These are phyloP conservation scores for Cynodonichthys magdalenae DNA, from an alignment of 2,797 vertebrate species.

Conservation along the genomic window DNA sequence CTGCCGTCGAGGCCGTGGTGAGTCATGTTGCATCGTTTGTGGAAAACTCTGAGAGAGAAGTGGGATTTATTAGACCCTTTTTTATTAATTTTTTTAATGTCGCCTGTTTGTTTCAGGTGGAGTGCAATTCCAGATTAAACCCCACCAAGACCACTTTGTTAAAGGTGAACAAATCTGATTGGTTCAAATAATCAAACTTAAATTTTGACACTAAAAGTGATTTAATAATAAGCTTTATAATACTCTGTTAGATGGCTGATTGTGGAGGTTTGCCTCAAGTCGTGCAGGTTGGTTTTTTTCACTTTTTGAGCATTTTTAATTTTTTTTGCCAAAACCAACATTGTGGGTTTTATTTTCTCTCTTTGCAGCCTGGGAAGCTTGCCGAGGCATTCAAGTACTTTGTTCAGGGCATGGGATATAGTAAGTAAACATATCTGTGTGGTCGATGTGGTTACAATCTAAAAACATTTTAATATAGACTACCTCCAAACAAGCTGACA, in stretches of 20 bases:
- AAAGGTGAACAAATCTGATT: constrained; percentile 81
- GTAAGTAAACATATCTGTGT: constrained; percentile 72
- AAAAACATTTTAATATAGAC: constrained; percentile 15
- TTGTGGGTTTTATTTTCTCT: constrained; percentile 1
- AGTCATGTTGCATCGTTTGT: constrained; percentile 50
- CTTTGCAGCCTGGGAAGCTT: constrained; percentile 83
- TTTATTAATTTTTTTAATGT: not conserved
- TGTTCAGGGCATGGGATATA: constrained; percentile 88
- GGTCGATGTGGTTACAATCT: not conserved
- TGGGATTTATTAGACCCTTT: no score
- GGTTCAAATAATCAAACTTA: not conserved
- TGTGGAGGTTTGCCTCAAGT: constrained; percentile 97
- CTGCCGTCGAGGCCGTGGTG: constrained; percentile 96
- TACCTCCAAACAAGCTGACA: not conserved
- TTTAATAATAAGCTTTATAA: constrained; percentile 1
- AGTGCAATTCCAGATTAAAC: constrained; percentile 97
- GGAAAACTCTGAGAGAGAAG: no score
- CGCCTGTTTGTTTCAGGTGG: constrained; percentile 83
- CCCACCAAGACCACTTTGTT: constrained; percentile 93
- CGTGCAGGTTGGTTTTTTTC: constrained; percentile 87
- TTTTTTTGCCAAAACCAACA: not conserved
- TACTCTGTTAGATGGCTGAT: constrained; percentile 90
- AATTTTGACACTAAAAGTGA: not conserved
- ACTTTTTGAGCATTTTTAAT: not conserved
- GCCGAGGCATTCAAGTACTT: constrained; percentile 88